Conservation (phyloP, 2,888 invertebrate genomes). For the Bibio marci region DNA sequence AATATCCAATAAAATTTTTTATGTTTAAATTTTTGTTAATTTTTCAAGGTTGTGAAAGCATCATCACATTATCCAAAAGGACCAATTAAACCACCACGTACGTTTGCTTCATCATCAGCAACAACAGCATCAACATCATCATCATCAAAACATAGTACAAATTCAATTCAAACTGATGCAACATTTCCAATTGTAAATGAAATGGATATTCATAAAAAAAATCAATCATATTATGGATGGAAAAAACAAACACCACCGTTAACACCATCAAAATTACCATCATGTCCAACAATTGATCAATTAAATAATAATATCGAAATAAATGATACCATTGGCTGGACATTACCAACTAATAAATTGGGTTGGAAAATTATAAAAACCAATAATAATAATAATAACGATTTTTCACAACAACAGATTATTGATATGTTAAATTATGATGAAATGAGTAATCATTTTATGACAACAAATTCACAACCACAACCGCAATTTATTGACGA, state of each 20-base stretch:
- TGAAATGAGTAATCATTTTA: neutral
- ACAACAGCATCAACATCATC: slow-evolving; percentile 1
- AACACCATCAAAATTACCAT: neutral
- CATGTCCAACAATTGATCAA: neutral
- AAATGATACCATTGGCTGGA: neutral
- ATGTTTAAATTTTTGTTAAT: too few species aligned
- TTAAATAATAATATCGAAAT: neutral
- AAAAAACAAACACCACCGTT: neutral
- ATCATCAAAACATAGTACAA: neutral
- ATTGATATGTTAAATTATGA: slow-evolving; percentile 8
- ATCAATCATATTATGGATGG: neutral
- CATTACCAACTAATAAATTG: neutral
- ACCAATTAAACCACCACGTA: slow-evolving; percentile 26
- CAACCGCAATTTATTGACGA: slow-evolving; percentile 15
- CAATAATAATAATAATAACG: slow-evolving; percentile 1
- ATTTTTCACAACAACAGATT: slow-evolving; percentile 2
- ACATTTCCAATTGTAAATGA: neutral
- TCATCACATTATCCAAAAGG: too few species aligned
- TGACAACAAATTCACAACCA: slow-evolving; percentile 1
- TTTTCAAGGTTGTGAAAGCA: too few species aligned
- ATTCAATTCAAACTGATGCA: slow-evolving; percentile 2
- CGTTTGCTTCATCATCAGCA: slow-evolving; percentile 11
- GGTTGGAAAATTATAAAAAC: neutral
- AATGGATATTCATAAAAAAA: neutral
- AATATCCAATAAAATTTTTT: too few species aligned